Percentiles rank a stretch among this genome's conserved stretches.
These are phyloP conservation scores for Mycalesis mineus DNA, from an alignment of 2,888 invertebrate genomes.

Conservation along the genomic window DNA sequence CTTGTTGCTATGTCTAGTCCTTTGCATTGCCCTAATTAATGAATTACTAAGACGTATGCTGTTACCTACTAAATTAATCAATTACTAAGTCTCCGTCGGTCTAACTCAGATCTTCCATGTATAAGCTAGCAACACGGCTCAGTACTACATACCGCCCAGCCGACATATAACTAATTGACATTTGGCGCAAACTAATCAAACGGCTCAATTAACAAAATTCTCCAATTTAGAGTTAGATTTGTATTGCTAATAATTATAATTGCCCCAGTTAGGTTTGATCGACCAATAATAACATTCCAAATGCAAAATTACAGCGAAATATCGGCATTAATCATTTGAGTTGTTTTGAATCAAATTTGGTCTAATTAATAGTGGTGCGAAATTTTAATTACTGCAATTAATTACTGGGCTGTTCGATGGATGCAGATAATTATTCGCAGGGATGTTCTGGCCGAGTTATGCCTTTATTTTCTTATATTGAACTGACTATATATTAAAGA, in stretches of 20 bases:
- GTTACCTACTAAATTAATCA: too few species aligned
- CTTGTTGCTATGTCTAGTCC: too few species aligned
- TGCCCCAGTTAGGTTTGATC: background rate
- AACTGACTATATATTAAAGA: too few species aligned
- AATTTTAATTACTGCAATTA: background rate
- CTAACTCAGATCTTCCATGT: background rate
- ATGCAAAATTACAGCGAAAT: conserved; percentile 2
- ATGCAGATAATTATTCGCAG: too few species aligned
- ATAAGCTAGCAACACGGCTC: background rate
- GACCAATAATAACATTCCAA: background rate
- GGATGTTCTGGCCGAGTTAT: too few species aligned
- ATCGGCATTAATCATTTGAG: background rate
- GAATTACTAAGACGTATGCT: too few species aligned
- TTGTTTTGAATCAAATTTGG: conserved; percentile 9
- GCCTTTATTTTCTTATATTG: too few species aligned
- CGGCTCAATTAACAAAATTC: conserved; percentile 1
- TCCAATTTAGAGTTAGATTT: background rate
- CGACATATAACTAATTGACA: background rate
- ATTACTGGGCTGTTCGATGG: background rate
- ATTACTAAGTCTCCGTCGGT: too few species aligned
- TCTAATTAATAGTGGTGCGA: conserved; percentile 8
- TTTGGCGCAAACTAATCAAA: background rate
- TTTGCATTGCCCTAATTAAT: too few species aligned
- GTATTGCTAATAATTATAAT: conserved; percentile 2
- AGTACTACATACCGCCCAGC: background rate